Evolutionary conservation across 2,797 vertebrate species (phyloP).

Genomic region (Erpetoichthys calabaricus): DNA sequence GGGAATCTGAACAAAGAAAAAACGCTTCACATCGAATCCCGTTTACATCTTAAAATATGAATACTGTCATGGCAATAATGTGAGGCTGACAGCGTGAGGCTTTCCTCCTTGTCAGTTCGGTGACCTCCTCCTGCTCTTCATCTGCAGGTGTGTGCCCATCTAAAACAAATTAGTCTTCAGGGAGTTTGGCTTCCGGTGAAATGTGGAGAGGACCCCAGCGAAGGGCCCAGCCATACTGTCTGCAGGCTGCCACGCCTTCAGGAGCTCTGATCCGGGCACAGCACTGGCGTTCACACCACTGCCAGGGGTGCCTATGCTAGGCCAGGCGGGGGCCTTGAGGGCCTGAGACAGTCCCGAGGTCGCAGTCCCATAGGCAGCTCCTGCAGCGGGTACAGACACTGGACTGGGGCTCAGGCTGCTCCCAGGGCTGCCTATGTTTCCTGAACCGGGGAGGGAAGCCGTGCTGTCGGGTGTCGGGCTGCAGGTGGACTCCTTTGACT

Average conservation of each 20-base stretch:
- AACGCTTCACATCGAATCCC: too few species aligned
- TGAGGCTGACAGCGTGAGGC: too few species aligned
- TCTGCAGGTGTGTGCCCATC: constrained; percentile 17
- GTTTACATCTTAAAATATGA: too few species aligned
- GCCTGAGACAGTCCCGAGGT: constrained; percentile 59
- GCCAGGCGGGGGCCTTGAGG: constrained; percentile 72
- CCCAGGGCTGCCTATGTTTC: constrained; percentile 63
- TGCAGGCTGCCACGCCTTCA: constrained; percentile 85
- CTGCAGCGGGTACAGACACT: constrained; percentile 30
- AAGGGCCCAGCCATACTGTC: constrained; percentile 82
- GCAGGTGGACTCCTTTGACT: constrained; percentile 89
- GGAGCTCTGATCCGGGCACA: constrained; percentile 66
- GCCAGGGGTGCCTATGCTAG: constrained; percentile 58
- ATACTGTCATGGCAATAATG: too few species aligned
- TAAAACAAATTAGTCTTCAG: constrained; percentile 90
- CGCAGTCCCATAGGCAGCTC: constrained; percentile 40
- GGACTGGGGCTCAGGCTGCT: constrained; percentile 77
- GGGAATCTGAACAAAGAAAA: too few species aligned
- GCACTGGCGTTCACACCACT: constrained; percentile 45
- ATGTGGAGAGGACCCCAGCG: constrained; percentile 81
- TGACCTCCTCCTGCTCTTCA: too few species aligned
- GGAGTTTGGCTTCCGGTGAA: constrained; percentile 79
- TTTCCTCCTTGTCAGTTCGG: too few species aligned
- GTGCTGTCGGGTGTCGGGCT: constrained; percentile 93
- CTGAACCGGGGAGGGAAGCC: constrained; percentile 68